Evolutionary conservation across 2,888 invertebrate genomes (phyloP).

Genomic region (Agriopis marginaria): DNA sequence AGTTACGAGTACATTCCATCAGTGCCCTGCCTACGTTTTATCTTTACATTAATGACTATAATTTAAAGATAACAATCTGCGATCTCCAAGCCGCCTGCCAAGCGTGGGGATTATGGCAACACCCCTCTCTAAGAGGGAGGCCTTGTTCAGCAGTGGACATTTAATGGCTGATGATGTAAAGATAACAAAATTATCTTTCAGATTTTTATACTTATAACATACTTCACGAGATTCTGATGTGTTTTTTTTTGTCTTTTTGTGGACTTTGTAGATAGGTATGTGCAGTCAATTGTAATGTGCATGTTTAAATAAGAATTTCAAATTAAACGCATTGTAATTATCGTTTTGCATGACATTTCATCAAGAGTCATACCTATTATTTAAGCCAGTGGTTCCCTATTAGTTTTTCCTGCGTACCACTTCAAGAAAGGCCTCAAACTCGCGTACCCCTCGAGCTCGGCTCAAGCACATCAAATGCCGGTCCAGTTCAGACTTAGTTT

Average conservation of each 20-base stretch:
- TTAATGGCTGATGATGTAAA: too few species aligned
- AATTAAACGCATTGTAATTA: background rate
- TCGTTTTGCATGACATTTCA: background rate
- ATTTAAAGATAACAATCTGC: background rate
- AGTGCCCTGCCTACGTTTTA: background rate
- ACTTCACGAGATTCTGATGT: background rate
- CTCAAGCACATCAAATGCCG: too few species aligned
- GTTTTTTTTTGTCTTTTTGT: background rate
- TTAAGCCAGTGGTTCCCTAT: too few species aligned
- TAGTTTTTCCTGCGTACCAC: too few species aligned
- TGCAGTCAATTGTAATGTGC: slow-evolving; percentile 1
- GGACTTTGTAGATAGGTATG: background rate
- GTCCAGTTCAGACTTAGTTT: too few species aligned
- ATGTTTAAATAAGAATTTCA: background rate
- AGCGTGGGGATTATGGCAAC: too few species aligned
- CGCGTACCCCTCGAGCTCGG: too few species aligned
- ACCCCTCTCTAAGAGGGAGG: too few species aligned
- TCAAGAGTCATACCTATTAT: background rate
- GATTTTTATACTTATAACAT: background rate
- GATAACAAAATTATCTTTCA: background rate
- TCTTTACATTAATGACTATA: background rate
- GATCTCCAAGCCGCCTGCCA: too few species aligned
- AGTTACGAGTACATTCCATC: background rate
- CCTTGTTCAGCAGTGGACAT: too few species aligned
- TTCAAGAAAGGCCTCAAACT: too few species aligned